Evolutionary conservation across 2,113 vertebrate genomes (phyloP).

Genomic region (Gila orcuttii): DNA sequence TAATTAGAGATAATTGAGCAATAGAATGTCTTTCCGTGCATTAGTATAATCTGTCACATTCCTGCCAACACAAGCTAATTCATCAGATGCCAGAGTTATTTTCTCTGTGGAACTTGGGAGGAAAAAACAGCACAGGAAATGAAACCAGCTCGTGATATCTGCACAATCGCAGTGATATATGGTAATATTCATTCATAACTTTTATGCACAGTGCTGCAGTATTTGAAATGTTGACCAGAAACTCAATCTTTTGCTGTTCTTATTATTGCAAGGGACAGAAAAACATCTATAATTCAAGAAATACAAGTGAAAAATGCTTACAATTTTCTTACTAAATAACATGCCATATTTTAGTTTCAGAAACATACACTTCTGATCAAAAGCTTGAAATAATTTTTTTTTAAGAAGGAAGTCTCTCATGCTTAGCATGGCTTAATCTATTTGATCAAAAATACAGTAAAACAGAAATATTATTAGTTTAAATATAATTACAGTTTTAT

Average conservation of each 20-base stretch:
- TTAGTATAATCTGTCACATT: slow-evolving; percentile 42
- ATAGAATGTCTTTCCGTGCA: slow-evolving; percentile 36
- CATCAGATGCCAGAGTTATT: slow-evolving; percentile 39
- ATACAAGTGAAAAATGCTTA: not conserved
- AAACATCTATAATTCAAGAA: not conserved
- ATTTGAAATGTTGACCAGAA: slow-evolving; percentile 18
- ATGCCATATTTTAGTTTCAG: no score
- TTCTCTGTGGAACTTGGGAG: slow-evolving; percentile 6
- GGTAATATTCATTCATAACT: slow-evolving; percentile 19
- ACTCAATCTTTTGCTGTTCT: not conserved
- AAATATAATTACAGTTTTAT: no score
- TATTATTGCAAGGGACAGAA: not conserved
- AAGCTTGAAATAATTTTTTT: no score
- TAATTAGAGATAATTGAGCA: slow-evolving; percentile 45
- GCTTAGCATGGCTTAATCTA: not conserved
- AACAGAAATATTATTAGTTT: not conserved
- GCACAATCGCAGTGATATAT: slow-evolving; percentile 30
- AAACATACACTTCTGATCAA: no score
- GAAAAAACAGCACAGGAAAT: slow-evolving; percentile 25
- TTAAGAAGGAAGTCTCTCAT: not conserved
- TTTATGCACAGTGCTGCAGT: not conserved
- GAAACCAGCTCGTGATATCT: slow-evolving; percentile 28
- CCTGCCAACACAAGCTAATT: slow-evolving; percentile 38
- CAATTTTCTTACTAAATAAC: no score
- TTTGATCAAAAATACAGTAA: not conserved